Evolutionary conservation across 2,888 invertebrate genomes (phyloP).

Genomic region (Ommatoiulus sabulosus): DNA sequence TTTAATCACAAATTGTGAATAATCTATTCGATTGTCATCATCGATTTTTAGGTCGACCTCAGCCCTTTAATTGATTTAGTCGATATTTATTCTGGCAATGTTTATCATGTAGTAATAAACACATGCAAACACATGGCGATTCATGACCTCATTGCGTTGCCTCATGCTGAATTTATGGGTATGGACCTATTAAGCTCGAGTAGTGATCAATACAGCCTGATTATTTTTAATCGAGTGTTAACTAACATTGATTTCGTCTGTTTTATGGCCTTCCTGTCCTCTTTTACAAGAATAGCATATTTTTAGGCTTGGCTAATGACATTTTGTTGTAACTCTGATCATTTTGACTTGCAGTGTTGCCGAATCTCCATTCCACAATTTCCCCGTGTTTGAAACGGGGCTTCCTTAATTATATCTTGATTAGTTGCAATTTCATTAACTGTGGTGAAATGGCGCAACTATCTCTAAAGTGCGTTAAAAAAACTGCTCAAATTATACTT

Average conservation of each 20-base stretch:
- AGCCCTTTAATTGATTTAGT: background rate
- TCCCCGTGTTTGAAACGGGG: no score
- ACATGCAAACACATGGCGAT: background rate
- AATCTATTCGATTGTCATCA: background rate
- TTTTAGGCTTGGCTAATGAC: no score
- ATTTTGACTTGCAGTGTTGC: no score
- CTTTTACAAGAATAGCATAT: background rate
- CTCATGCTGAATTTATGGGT: background rate
- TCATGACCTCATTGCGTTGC: background rate
- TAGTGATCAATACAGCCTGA: background rate
- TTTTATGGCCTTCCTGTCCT: background rate
- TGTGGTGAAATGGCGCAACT: no score
- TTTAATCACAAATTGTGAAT: background rate
- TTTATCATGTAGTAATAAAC: constrained; percentile 7
- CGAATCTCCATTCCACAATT: no score
- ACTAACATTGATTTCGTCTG: background rate
- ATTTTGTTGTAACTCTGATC: no score
- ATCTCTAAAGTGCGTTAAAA: no score
- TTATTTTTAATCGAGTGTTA: background rate
- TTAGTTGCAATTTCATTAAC: no score
- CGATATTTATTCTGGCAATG: constrained; percentile 2
- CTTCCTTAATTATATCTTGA: no score
- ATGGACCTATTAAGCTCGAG: background rate
- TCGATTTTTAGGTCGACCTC: constrained; percentile 8
- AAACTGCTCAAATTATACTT: no score